phyloP scores from a whole-genome alignment of 23 tunicate genomes.

The Halocynthia aurantium region DNA sequence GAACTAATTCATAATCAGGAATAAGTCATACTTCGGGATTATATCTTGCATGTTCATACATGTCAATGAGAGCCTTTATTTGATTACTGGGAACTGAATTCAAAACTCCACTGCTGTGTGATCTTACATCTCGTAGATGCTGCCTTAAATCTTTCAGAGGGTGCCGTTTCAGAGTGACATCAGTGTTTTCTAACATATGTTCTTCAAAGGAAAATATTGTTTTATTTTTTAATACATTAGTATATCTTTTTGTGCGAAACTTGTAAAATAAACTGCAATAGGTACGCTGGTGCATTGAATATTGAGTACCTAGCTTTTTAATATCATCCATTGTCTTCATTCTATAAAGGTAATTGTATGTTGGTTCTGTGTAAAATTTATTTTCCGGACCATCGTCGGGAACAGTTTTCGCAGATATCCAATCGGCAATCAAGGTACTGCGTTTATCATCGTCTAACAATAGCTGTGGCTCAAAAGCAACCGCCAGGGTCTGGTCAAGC shows the following conservation, averaged over 20 bases:
- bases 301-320: constrained; percentile 20
- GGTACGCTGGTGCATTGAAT: too few species aligned
- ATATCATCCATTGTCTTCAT: constrained; percentile 62
- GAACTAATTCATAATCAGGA: neutral
- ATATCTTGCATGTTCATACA: constrained; percentile 60
- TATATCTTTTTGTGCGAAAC: too few species aligned
- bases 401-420: too few species aligned
- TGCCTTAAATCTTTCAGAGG: constrained; percentile 40
- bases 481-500: constrained; percentile 34
- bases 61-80: constrained; percentile 46
- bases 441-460: constrained; percentile 23
- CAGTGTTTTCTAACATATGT: constrained; percentile 29
- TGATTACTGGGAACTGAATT: constrained; percentile 42
- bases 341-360: constrained; percentile 29
- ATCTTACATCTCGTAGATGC: constrained; percentile 64
- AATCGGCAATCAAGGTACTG: too few species aligned
- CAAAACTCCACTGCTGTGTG: constrained; percentile 69
- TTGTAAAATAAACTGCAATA: too few species aligned
- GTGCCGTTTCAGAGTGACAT: constrained; percentile 39
- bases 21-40: constrained; percentile 44
- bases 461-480: constrained; percentile 55
- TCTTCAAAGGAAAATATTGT: constrained; percentile 19
- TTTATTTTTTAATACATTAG: neutral
- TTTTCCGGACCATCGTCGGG: neutral
- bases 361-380: neutral